Percentiles rank a stretch among this genome's conserved stretches.
Conservation (phyloP, 2,888 invertebrate genomes). For the Nomada ruficornis region DNA sequence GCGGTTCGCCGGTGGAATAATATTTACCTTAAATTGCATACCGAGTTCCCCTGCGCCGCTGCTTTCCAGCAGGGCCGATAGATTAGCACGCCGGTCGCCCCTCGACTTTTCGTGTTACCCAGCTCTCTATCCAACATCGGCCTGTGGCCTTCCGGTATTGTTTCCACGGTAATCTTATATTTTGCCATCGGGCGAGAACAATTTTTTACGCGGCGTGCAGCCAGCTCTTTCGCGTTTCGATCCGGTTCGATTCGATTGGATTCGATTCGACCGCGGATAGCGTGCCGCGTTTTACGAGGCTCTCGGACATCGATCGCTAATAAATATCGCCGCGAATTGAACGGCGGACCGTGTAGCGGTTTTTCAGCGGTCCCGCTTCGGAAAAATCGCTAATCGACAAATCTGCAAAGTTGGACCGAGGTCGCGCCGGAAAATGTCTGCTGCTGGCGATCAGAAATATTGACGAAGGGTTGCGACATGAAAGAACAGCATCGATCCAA, state of each 20-base stretch:
- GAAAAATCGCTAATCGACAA: too few relatives aligned
- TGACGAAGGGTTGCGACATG: too few relatives aligned
- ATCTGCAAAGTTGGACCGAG: too few relatives aligned
- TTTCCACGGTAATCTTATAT: conserved; percentile 17
- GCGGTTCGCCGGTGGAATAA: conserved; percentile 63
- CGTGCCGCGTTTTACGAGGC: conserved; percentile 2
- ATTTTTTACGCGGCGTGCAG: conserved; percentile 10
- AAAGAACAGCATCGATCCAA: too few relatives aligned
- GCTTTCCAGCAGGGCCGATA: conserved; percentile 47
- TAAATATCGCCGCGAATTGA: neutral
- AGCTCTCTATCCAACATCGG: neutral
- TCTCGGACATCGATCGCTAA: conserved; percentile 1
- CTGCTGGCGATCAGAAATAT: too few relatives aligned
- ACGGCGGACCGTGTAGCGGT: neutral
- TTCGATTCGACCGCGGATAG: conserved; percentile 3
- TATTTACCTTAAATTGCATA: conserved; percentile 68
- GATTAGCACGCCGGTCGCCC: conserved; percentile 40
- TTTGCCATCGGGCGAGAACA: conserved; percentile 25
- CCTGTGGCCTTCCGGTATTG: neutral
- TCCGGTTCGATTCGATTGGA: conserved; percentile 12
- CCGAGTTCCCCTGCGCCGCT: conserved; percentile 17
- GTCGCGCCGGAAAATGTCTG: too few relatives aligned
- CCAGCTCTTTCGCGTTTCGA: neutral
- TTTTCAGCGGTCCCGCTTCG: accelerated
- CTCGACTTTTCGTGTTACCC: conserved; percentile 24